Base-by-base conservation (phyloP, 2,888 invertebrate genomes). In the Nezara viridula region DNA sequence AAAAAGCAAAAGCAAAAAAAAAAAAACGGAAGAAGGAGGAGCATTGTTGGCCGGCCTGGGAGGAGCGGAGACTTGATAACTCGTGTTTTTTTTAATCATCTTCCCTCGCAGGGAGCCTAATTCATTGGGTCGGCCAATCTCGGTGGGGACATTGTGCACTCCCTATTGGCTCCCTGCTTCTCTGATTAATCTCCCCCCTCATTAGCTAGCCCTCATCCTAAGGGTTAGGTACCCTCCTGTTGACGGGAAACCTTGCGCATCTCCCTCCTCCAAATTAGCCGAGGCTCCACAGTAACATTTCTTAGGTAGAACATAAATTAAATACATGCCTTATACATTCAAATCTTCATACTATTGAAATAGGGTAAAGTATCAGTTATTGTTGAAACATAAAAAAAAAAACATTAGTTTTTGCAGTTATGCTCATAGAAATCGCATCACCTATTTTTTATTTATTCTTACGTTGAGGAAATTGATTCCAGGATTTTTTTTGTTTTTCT, bases 31-130 rank as follows among this genome's bases (percentile, higher is more conserved):
- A 85, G 88, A 87, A 87, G 88, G 85, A 50, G 86, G 90, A 44
- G 90, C 49, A 77, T 89, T 88, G 86, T 87, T 73, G 87, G 73
- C 24, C 86, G 86, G 86, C 87, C 87, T 87, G 87, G 24, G 40
- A 40, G 73, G 60, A 66, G 85, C 32, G 50, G 88, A 52, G 32
- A 77, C 81, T 81, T 88, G 88, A 88, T 88, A 88, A 88, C 88
- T 88, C 88, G 77, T 77, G 77, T 77, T 88, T 88, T 88, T 66
- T 88, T 88, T 88, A 88, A 88, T 88, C 88, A 88, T 88, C 88
- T 88, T 50, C 81, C 81, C 73, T 52, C 21, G 87, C 6, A 37
- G 55, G 60, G 87, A 73, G 87, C 27, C 87, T 87, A 87, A 87
- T 87, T 87, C 87, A 87, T 87, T 81, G 21, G 73, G 49, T 32